phyloP scores from a whole-genome alignment of 2,797 vertebrate genomes.

The Sebastolobus altivelis region DNA sequence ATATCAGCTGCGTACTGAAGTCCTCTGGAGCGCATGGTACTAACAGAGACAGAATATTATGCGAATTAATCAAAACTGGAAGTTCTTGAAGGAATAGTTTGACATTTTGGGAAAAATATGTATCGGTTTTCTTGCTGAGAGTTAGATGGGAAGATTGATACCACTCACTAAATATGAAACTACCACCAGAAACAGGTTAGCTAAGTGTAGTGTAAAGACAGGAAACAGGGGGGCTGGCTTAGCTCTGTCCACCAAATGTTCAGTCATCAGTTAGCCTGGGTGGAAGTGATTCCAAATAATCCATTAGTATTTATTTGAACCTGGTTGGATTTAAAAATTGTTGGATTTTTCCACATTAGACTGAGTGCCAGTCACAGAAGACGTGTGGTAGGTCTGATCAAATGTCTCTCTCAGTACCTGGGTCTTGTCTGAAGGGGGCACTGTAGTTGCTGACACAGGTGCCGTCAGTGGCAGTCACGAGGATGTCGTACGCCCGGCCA shows the following conservation, averaged over 20 bases:
- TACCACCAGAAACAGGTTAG: background rate
- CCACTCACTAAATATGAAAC: background rate
- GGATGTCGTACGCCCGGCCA: constrained; percentile 68
- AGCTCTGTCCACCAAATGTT: background rate
- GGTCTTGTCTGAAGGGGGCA: constrained; percentile 54
- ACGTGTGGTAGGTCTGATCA: background rate
- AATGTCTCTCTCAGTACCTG: constrained; percentile 68
- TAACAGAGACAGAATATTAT: constrained; percentile 41
- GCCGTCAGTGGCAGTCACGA: constrained; percentile 68
- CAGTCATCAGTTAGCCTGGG: too few species aligned
- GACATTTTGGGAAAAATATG: too few species aligned
- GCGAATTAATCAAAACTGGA: background rate
- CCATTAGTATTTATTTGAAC: too few species aligned
- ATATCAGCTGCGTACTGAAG: constrained; percentile 57
- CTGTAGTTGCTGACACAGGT: constrained; percentile 75
- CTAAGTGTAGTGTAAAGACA: background rate
- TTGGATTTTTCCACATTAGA: background rate
- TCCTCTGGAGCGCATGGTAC: constrained; percentile 76
- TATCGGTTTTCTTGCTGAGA: too few species aligned
- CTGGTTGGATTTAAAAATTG: too few species aligned
- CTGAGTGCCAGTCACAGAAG: background rate
- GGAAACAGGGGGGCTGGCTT: background rate
- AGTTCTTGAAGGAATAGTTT: background rate
- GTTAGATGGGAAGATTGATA: background rate
- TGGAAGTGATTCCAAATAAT: too few species aligned